Conservation (phyloP, 2,113 vertebrate species). For the Mesitornis unicolor region DNA sequence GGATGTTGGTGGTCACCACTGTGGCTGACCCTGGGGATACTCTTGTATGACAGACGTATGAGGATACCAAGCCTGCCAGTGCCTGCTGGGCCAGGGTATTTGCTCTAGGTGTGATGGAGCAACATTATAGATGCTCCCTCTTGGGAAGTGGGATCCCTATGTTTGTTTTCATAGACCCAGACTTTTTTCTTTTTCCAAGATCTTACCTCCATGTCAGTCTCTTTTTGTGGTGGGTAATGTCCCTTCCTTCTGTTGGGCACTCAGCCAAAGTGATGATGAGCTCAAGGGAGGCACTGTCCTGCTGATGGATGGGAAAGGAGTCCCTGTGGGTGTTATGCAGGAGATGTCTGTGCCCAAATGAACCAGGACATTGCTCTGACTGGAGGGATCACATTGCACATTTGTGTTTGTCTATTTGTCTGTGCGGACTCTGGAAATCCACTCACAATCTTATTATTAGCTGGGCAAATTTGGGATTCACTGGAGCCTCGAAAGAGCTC, state of each 20-base stretch:
- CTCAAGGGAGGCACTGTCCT: rapidly evolving
- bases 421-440: neutral
- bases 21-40: neutral
- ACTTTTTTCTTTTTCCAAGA: neutral
- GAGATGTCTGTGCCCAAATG: neutral
- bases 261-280: neutral
- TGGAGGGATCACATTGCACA: neutral
- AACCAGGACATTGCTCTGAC: neutral
- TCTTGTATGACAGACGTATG: neutral
- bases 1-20: no score
- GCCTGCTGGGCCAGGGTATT: no score
- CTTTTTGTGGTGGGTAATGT: neutral
- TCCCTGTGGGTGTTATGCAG: neutral
- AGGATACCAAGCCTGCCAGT: neutral
- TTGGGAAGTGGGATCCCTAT: neutral
- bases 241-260: neutral
- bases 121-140: no score
- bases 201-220: neutral
- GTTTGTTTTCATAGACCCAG: neutral
- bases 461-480: neutral
- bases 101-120: neutral
- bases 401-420: neutral
- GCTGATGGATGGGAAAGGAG: neutral
- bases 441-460: neutral
- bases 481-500: neutral